Evolutionary conservation across 2,113 vertebrate species (phyloP).

Genomic region (Recurvirostra avosetta): DNA sequence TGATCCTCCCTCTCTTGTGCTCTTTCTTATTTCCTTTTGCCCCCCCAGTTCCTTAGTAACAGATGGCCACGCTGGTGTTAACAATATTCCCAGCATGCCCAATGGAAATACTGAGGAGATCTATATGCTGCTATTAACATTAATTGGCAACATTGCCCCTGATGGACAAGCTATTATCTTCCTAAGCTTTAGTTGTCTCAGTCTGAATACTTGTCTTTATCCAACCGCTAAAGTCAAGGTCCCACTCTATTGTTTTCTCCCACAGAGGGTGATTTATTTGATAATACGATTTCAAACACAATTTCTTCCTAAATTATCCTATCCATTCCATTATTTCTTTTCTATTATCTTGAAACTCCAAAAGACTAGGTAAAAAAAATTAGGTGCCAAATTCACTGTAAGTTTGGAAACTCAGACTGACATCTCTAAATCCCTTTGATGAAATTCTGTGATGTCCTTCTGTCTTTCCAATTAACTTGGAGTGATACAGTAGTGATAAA

Average conservation of each 20-base stretch:
- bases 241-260: conserved; percentile 49
- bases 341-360: conserved; percentile 51
- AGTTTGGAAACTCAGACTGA: conserved; percentile 55
- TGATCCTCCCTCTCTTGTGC: background rate
- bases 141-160: conserved; percentile 52
- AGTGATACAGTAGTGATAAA: conserved; percentile 13
- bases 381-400: conserved; percentile 61
- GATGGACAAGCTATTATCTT: conserved; percentile 65
- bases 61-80: background rate
- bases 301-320: conserved; percentile 69
- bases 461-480: conserved; percentile 56
- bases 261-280: conserved; percentile 62
- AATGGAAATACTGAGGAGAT: conserved; percentile 17
- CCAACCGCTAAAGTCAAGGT: conserved; percentile 26
- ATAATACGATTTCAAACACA: conserved; percentile 64
- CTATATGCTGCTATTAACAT: conserved; percentile 54
- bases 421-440: conserved; percentile 45
- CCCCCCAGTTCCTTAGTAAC: background rate
- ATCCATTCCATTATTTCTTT: conserved; percentile 63
- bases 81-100: conserved; percentile 12
- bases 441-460: conserved; percentile 36
- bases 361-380: conserved; percentile 56
- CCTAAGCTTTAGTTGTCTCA: conserved; percentile 31
- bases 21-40: background rate
- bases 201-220: conserved; percentile 67